Base-by-base conservation (phyloP, 2,888 invertebrate genomes). In the Cheilosia variabilis region DNA sequence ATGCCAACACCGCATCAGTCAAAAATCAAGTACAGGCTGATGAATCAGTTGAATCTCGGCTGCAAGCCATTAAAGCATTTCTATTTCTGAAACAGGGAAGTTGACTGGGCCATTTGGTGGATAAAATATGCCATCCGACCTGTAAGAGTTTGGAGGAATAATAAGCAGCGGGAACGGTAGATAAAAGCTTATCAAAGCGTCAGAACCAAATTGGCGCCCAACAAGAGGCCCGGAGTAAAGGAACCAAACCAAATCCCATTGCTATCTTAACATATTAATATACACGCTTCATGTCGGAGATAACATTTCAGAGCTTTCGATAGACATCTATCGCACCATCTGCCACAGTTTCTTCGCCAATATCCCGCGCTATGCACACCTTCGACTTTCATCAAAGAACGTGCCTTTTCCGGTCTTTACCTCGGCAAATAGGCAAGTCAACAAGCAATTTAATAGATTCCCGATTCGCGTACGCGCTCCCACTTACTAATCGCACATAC, bases 331-430 rank as follows among this genome's bases (percentile, higher is more conserved):
- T 2, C 17, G 27, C 41, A 63, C 47, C 31, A 63, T 31, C 15
- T 19, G 47, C 3, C n/a, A 22, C 10, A 19, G 0, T 7, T 22
- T 65, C 15, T 34, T 45, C 31, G 53, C 9, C 45, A 45, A 69
- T 19, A 45, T 41, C 41, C 6, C 9, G 37, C 45, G 37, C 45
- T 0, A 62, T 17, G 15, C 50, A 22, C 69, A 47, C 37, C 58
- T 17, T 37, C 15, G 15, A 5, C 27, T 34, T 57, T 22, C n/a
- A 22, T 22, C 22, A 17, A 37, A n/a, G 19, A 53, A 71, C 79
- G 24, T 72, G 41, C 80, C 80, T 55, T 82, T 71, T 76, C 82
- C 82, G 66, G 76, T 71, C 7, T 71, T 76, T 57, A 58, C 50
- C n/a, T 19, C 41, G 19, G 31, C 52, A 63, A 69, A 57, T 37